A percentile compares a stretch with the other conserved stretches of the same genome.
Conservation (phyloP, 1,140 invertebrate genomes). For the Meloidogyne chitwoodi region DNA sequence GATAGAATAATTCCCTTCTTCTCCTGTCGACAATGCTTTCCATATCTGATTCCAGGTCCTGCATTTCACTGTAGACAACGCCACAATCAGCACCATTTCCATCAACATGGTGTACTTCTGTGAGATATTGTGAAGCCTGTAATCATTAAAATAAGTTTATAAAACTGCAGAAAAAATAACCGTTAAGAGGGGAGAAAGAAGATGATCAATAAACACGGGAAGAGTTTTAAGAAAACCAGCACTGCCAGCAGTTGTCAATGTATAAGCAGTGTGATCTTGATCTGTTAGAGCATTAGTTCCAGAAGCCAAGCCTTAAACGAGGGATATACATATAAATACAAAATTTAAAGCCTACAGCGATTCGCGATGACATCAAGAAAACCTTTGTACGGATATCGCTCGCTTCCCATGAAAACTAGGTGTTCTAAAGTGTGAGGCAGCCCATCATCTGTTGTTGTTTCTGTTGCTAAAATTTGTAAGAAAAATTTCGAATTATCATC, state of each 20-base stretch:
- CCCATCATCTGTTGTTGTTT: constrained; percentile 84
- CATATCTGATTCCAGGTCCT: constrained; percentile 64
- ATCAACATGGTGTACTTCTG: constrained; percentile 86
- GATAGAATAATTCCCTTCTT: constrained; percentile 43
- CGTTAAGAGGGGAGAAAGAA: constrained; percentile 75
- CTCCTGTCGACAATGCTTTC: constrained; percentile 43
- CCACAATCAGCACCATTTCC: constrained; percentile 67
- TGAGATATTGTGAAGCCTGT: constrained; percentile 74
- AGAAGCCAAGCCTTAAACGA: constrained; percentile 39
- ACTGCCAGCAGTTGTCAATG: constrained; percentile 78
- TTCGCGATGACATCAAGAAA: constrained; percentile 81
- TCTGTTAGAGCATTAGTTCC: constrained; percentile 61
- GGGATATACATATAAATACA: constrained; percentile 47
- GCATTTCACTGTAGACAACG: constrained; percentile 54
- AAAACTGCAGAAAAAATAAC: constrained; percentile 5
- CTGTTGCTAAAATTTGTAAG: constrained; percentile 70
- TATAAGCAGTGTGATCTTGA: constrained; percentile 82
- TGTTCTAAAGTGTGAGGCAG: constrained; percentile 87
- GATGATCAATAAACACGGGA: constrained; percentile 84
- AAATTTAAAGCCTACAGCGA: constrained; percentile 72
- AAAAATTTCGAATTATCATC: too few relatives aligned
- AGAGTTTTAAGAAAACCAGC: constrained; percentile 81
- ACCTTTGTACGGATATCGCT: constrained; percentile 78
- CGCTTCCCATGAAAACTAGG: constrained; percentile 82
- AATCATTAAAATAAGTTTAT: background rate